A percentile compares a stretch with the other conserved stretches of the same genome.
Evolutionary conservation across 2,113 vertebrate species (phyloP).

Genomic region (Cichladusa arquata): DNA sequence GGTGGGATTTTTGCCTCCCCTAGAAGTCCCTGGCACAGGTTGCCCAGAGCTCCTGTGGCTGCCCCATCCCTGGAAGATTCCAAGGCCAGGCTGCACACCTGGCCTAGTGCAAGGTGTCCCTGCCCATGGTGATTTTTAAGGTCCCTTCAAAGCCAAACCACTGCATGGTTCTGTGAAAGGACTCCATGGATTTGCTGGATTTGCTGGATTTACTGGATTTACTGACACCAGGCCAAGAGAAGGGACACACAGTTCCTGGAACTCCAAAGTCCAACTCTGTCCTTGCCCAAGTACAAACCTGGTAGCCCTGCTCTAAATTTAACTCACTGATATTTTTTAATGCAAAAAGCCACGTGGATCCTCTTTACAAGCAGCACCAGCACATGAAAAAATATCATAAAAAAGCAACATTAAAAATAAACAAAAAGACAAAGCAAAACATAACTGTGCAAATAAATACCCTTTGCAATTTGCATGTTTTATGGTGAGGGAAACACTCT

Average conservation of each 20-base stretch:
- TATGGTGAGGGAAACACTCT: constrained; percentile 11
- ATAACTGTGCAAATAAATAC: constrained; percentile 39
- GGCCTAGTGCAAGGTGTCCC: background rate
- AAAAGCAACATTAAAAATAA: background rate
- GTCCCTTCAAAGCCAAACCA: background rate
- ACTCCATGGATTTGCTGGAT: background rate
- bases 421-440: background rate
- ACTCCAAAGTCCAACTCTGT: background rate
- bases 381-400: background rate
- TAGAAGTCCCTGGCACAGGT: no score
- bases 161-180: background rate
- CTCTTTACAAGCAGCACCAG: background rate
- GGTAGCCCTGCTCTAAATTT: background rate
- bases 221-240: background rate
- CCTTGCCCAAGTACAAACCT: background rate
- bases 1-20: background rate
- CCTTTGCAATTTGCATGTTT: constrained; percentile 52
- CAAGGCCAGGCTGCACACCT: background rate
- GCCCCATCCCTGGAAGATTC: background rate
- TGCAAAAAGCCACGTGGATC: background rate
- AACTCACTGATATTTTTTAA: background rate
- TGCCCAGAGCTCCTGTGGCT: background rate
- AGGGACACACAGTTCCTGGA: background rate
- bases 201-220: background rate
- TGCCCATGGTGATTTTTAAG: background rate